Evolutionary conservation across 1,140 invertebrate genomes (phyloP), one percentile per base, ranked within the genome.

Genomic region (Mizuhopecten yessoensis): DNA sequence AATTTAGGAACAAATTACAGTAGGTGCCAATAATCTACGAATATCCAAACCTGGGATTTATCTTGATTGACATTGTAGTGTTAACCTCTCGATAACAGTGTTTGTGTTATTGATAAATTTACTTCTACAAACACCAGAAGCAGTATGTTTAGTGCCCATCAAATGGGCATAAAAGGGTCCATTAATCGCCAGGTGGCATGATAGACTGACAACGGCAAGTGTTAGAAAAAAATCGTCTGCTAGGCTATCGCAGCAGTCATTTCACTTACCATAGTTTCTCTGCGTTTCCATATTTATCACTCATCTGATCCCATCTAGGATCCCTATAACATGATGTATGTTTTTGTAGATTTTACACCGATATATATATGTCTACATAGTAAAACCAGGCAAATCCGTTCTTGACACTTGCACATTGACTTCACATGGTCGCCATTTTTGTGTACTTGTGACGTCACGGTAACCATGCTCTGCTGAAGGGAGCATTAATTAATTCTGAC

Each of bases 371-470:
- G 34, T 34, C 87, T 57, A 57, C 34, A 36, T 88, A 86, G 45
- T 88, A 87, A 90, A 87, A 88, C 49, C 36, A 88, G 34, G 42
- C 45, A 39, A 42, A 36, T 42, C 39, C 87, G 87, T 86, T 87
- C 20, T 88, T 42, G 90, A 34, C 34, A 88, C 86, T 45, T 45
- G 49, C 86, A 91, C 34, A 39, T 45, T 87, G 87, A 33, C 88
- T 89, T 33, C 34, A 89, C 91, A 89, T 87, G 87, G 75, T 86
- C 88, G 88, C 86, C 89, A 87, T 89, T 90, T 92, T 87, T 92
- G 91, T 92, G 34, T 90, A 92, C 49, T 29, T 33, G 91, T 92
- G 91, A 92, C 91, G 91, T 92, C 91, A 90, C 91, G 49, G 91
- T 92, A 86, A 92, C 91, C 86, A 92, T 88, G 91, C 75, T 88